phyloP scores from a whole-genome alignment of 35 echinoderm and acorn worm genomes.

The Holothuria glaberrima region DNA sequence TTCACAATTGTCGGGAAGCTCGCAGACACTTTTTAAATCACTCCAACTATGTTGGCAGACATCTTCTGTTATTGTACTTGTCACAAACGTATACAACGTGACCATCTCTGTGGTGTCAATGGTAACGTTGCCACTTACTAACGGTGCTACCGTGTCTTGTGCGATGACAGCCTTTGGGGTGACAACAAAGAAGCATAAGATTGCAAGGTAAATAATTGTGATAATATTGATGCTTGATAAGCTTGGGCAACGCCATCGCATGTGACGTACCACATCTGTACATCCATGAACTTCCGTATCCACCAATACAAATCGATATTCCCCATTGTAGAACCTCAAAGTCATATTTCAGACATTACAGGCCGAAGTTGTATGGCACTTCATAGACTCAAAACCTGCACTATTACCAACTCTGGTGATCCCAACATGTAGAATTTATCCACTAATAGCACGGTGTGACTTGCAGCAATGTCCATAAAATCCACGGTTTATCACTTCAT shows the following conservation, averaged over 20 bases:
- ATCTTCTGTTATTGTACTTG: neutral
- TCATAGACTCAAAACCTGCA: constrained; percentile 49
- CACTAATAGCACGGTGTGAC: neutral
- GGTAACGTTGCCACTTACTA: constrained; percentile 23
- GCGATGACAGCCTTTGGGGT: constrained; percentile 19
- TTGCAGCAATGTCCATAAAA: neutral
- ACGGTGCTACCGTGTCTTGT: constrained; percentile 34
- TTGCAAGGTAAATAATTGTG: constrained; percentile 52
- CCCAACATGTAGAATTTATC: constrained; percentile 51
- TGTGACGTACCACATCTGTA: constrained; percentile 50
- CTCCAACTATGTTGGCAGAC: neutral
- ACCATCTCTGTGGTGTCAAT: constrained; percentile 42
- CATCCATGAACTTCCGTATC: constrained; percentile 59
- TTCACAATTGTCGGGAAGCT: neutral
- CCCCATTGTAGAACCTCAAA: constrained; percentile 69
- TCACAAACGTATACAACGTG: neutral
- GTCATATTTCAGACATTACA: constrained; percentile 70
- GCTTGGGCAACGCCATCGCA: constrained; percentile 59
- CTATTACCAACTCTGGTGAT: constrained; percentile 2
- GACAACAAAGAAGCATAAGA: constrained; percentile 48
- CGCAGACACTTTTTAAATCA: neutral
- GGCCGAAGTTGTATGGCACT: constrained; percentile 58
- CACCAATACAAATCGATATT: constrained; percentile 61
- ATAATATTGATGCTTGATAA: constrained; percentile 41
- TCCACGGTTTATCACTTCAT: constrained; percentile 9